phyloP scores from a whole-genome alignment of 2,113 vertebrate genomes.

The Tricholaema leucomelas region DNA sequence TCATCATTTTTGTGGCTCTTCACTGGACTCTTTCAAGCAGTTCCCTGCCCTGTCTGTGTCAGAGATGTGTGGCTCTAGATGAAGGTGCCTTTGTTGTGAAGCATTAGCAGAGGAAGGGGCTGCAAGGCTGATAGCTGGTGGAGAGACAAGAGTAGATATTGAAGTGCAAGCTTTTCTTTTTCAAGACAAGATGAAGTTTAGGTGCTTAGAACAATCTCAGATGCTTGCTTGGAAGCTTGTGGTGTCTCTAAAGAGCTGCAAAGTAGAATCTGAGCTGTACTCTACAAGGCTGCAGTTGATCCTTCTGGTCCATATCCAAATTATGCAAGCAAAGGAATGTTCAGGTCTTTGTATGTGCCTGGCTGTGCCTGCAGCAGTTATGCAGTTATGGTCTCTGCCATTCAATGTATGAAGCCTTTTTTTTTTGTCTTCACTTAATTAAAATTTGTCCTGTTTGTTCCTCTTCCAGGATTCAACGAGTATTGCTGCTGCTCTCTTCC shows the following conservation, averaged over 20 bases:
- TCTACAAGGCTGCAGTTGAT: background rate
- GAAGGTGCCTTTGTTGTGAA: background rate
- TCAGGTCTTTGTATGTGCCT: background rate
- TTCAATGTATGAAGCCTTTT: background rate
- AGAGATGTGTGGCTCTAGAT: background rate
- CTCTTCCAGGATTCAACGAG: constrained; percentile 82
- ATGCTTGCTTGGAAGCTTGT: background rate
- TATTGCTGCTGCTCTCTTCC: constrained; percentile 83
- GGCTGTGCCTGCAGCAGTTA: background rate
- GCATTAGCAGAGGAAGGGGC: background rate
- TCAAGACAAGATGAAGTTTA: background rate
- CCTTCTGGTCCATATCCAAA: background rate
- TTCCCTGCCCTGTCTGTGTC: background rate
- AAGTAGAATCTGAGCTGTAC: background rate
- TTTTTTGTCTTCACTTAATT: background rate
- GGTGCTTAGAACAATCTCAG: background rate
- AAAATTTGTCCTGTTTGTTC: background rate
- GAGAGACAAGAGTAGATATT: background rate
- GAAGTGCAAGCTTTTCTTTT: background rate
- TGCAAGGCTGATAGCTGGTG: background rate
- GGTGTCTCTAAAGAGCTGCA: background rate
- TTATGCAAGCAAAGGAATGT: background rate
- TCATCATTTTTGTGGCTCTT: too few relatives aligned
- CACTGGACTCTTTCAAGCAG: too few relatives aligned
- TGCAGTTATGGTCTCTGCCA: background rate